These are phyloP conservation scores for Athalia circularis DNA, from an alignment of 2,888 invertebrate genomes.

Conservation along the genomic window DNA sequence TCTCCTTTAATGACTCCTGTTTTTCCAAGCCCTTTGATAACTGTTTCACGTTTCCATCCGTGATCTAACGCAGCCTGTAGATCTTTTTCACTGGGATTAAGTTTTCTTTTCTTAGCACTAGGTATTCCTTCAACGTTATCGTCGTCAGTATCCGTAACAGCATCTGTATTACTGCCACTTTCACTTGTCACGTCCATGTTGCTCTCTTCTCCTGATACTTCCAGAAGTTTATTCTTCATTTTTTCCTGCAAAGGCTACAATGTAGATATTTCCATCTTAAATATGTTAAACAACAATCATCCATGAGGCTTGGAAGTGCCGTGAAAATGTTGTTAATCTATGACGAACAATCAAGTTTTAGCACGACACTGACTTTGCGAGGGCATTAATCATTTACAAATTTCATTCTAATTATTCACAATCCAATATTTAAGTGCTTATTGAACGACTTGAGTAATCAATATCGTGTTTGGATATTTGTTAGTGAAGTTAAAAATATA, in stretches of 20 bases:
- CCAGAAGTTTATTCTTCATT: constrained; percentile 72
- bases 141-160: constrained; percentile 71
- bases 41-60: constrained; percentile 96
- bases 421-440: no score
- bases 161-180: constrained; percentile 72
- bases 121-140: constrained; percentile 71
- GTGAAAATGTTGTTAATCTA: neutral
- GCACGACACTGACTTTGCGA: neutral
- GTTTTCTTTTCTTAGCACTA: constrained; percentile 70
- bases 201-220: constrained; percentile 72
- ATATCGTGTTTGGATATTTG: no score
- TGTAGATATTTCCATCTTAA: neutral
- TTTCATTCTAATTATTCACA: no score
- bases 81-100: constrained; percentile 70
- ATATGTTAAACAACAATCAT: neutral
- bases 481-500: neutral
- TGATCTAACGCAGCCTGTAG: constrained; percentile 70
- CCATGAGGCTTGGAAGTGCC: neutral
- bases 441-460: no score
- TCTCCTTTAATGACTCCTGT: constrained; percentile 94
- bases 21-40: constrained; percentile 90
- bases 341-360: neutral
- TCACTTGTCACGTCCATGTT: constrained; percentile 73
- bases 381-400: neutral
- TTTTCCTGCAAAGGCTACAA: constrained; percentile 68